Evolutionary conservation across 2,113 vertebrate species (phyloP).

Genomic region (Cyanistes caeruleus): DNA sequence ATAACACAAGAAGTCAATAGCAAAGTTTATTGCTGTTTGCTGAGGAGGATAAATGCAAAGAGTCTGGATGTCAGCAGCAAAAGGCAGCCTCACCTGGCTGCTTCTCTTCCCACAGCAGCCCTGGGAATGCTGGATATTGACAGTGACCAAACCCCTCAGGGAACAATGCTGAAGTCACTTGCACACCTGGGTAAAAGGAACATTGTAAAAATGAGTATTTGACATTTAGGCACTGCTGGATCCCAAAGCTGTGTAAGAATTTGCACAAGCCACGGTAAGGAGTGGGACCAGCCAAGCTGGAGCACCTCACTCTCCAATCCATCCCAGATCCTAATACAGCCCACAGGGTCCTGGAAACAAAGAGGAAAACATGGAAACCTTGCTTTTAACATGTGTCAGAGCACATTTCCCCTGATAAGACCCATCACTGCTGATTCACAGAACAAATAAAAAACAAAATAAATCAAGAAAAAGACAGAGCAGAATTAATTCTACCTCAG

Average conservation of each 20-base stretch:
- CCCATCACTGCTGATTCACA: neutral
- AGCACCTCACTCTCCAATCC: neutral
- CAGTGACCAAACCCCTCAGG: neutral
- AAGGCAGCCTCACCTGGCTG: neutral
- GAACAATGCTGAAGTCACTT: neutral
- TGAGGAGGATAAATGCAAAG: neutral
- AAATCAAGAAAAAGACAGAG: neutral
- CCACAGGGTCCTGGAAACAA: neutral
- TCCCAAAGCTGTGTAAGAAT: neutral
- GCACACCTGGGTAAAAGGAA: neutral
- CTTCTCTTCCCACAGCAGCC: neutral
- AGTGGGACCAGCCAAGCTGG: neutral
- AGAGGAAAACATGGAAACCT: neutral
- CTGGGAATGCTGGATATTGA: neutral
- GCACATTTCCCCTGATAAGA: neutral
- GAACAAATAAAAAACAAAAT: neutral
- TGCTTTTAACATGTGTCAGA: rapidly evolving
- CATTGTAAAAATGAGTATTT: neutral
- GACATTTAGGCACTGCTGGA: neutral
- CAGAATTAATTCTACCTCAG: neutral
- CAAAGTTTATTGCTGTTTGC: neutral
- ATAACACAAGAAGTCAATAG: neutral
- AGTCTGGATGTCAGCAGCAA: neutral
- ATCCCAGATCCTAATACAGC: neutral
- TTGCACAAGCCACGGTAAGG: neutral